These are phyloP conservation scores for Melieria picta DNA, from an alignment of 2,888 invertebrate species.

Conservation along the genomic window DNA sequence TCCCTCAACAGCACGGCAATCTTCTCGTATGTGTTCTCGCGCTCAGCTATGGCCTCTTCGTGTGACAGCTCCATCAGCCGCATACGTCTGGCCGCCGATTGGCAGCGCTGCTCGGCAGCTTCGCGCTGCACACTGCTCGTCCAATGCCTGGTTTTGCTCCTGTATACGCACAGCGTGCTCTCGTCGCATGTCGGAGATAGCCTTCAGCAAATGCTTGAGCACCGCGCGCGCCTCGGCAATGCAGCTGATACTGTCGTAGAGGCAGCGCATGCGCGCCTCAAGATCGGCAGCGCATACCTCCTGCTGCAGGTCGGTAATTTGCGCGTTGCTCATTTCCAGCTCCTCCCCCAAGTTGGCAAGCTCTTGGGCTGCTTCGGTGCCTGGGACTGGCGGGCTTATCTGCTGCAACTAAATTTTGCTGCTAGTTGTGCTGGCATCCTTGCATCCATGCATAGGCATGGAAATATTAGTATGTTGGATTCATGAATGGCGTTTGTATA, in stretches of 20 bases:
- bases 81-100: slow-evolving; percentile 66
- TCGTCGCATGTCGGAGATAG: slow-evolving; percentile 57
- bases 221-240: slow-evolving; percentile 83
- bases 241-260: slow-evolving; percentile 79
- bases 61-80: slow-evolving; percentile 68
- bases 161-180: slow-evolving; percentile 64
- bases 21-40: slow-evolving; percentile 72
- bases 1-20: slow-evolving; percentile 62
- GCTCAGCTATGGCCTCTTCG: slow-evolving; percentile 68
- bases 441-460: too few species aligned
- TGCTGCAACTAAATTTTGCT: too few species aligned
- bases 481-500: too few species aligned
- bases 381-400: too few species aligned
- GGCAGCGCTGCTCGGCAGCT: slow-evolving; percentile 58
- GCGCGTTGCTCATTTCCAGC: too few species aligned
- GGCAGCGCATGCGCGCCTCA: slow-evolving; percentile 73
- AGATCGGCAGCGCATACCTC: too few species aligned
- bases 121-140: slow-evolving; percentile 69
- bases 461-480: too few species aligned
- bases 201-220: slow-evolving; percentile 68
- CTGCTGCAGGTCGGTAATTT: too few species aligned
- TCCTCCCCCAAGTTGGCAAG: too few species aligned
- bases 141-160: slow-evolving; percentile 66
- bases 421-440: too few species aligned
- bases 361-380: too few species aligned